These are phyloP conservation scores for Seriola rivoliana DNA, from an alignment of 2,113 vertebrate species.

Conservation along the genomic window DNA sequence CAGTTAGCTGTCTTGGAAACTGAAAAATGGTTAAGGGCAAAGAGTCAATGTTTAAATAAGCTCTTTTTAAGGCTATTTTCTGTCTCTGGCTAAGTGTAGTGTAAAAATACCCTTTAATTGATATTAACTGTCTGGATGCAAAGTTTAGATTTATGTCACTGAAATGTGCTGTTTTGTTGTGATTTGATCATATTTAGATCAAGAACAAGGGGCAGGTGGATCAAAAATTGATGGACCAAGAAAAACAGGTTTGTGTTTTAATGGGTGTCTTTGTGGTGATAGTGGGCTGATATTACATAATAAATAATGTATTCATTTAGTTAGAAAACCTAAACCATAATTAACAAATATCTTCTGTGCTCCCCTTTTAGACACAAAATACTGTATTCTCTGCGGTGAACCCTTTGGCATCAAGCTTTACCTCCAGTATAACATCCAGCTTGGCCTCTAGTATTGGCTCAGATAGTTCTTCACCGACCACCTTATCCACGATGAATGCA, in stretches of 20 bases:
- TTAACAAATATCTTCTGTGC: neutral
- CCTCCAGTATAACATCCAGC: constrained; percentile 92
- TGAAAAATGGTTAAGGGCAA: neutral
- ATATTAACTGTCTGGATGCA: neutral
- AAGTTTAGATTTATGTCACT: neutral
- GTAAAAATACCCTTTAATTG: neutral
- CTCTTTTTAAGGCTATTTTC: neutral
- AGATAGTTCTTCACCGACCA: constrained; percentile 90
- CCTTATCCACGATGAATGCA: constrained; percentile 87
- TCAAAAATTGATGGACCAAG: constrained; percentile 87
- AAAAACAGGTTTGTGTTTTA: constrained; percentile 81
- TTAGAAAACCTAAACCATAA: neutral
- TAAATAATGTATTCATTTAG: neutral
- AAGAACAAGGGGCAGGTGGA: constrained; percentile 86
- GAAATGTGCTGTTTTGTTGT: constrained; percentile 33
- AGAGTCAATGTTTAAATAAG: neutral
- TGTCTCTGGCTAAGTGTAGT: neutral
- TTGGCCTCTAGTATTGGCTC: constrained; percentile 92
- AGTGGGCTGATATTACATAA: neutral
- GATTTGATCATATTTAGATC: constrained; percentile 82
- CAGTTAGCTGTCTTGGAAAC: neutral
- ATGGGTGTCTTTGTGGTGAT: neutral
- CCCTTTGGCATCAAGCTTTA: constrained; percentile 89
- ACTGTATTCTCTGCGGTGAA: constrained; percentile 88
- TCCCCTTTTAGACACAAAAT: constrained; percentile 86